Evolutionary conservation across 1,140 invertebrate species (phyloP).

Genomic region (Popillia japonica): DNA sequence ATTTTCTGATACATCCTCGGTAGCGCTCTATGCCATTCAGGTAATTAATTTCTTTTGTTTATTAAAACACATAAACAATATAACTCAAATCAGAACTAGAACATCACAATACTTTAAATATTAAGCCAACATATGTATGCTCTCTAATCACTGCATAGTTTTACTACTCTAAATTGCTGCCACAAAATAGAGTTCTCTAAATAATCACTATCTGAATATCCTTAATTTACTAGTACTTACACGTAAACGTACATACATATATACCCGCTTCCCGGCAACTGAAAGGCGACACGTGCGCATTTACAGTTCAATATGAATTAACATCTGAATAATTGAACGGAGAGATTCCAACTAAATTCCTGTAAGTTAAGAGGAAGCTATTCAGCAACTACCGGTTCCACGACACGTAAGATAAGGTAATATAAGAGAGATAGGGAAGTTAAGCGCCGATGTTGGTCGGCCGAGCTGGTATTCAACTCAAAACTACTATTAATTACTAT

Average conservation of each 20-base stretch:
- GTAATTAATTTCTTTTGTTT: too few species aligned
- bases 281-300: slow-evolving; percentile 10
- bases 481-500: slow-evolving; percentile 19
- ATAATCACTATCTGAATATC: neutral
- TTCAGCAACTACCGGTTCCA: slow-evolving; percentile 1
- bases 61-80: too few species aligned
- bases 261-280: neutral
- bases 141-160: too few species aligned
- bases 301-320: slow-evolving; percentile 22
- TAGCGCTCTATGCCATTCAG: too few species aligned
- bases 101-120: too few species aligned
- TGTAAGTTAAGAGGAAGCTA: neutral
- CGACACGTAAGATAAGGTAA: neutral
- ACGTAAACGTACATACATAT: neutral
- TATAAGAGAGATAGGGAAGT: neutral
- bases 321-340: slow-evolving; percentile 30
- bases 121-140: too few species aligned
- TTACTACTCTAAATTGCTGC: too few species aligned
- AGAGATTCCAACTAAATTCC: slow-evolving; percentile 16
- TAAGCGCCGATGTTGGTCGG: neutral
- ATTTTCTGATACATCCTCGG: too few species aligned
- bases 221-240: neutral
- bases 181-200: neutral
- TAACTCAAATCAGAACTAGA: too few species aligned
- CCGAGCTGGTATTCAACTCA: neutral